A percentile compares a stretch with the other conserved stretches of the same genome.
These are phyloP conservation scores for Listronotus bonariensis DNA, from an alignment of 1,140 invertebrate species.

Conservation along the genomic window DNA sequence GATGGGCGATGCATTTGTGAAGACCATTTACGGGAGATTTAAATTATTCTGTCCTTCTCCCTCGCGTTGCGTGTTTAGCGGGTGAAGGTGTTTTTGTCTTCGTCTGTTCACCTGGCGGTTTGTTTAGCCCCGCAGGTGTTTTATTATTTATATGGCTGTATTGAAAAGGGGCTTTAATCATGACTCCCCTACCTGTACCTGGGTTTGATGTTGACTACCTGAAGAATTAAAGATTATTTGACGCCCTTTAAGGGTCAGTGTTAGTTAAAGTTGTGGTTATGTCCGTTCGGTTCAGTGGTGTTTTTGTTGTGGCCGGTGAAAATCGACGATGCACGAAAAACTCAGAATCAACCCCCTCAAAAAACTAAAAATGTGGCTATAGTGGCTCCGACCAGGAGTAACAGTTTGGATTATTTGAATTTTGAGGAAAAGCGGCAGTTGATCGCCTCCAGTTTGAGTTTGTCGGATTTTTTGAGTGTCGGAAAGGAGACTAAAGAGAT, in stretches of 20 bases:
- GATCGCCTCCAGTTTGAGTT: conserved; percentile 82
- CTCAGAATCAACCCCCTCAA: conserved; percentile 55
- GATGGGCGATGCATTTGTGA: background rate
- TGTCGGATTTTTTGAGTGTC: conserved; percentile 82
- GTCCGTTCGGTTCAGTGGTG: conserved; percentile 48
- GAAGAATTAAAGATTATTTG: conserved; percentile 1
- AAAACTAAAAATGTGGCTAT: conserved; percentile 66
- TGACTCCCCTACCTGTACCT: conserved; percentile 2
- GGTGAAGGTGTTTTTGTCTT: conserved; percentile 10
- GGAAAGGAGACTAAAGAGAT: conserved; percentile 64
- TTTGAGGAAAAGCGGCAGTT: conserved; percentile 88
- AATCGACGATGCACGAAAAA: conserved; percentile 43
- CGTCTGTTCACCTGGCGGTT: conserved; percentile 11
- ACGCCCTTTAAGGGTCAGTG: background rate
- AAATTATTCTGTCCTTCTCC: conserved; percentile 1
- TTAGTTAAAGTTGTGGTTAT: conserved; percentile 36
- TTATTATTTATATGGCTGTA: conserved; percentile 1
- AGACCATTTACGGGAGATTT: background rate
- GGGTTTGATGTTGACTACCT: conserved; percentile 13
- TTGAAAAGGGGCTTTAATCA: conserved; percentile 15
- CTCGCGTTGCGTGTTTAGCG: background rate
- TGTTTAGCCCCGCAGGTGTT: conserved; percentile 21
- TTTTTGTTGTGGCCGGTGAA: conserved; percentile 44
- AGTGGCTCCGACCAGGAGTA: conserved; percentile 74
- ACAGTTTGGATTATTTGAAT: conserved; percentile 85